Conservation (phyloP, 2,797 vertebrate genomes). For the Argya squamiceps region DNA sequence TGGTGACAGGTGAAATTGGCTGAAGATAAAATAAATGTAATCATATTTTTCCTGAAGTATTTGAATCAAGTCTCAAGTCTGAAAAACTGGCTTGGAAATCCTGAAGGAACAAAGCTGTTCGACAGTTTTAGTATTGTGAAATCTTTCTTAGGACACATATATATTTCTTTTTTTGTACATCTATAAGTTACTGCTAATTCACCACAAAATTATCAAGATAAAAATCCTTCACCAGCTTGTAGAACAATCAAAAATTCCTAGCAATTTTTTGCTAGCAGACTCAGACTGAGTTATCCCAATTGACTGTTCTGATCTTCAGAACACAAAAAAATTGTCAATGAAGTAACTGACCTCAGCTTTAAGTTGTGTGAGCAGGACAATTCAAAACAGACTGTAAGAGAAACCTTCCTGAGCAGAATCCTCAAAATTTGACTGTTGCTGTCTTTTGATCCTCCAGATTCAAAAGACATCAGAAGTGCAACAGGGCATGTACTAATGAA, state of each 20-base stretch:
- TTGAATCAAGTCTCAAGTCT: neutral
- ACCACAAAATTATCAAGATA: neutral
- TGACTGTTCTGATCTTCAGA: neutral
- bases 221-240: neutral
- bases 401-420: neutral
- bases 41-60: neutral
- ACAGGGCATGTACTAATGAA: neutral
- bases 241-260: neutral
- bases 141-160: neutral
- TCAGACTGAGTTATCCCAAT: neutral
- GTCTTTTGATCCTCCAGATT: neutral
- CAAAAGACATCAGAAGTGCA: too few species aligned
- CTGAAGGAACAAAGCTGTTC: neutral
- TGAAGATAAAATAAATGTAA: neutral
- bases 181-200: neutral
- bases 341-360: neutral
- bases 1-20: neutral
- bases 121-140: neutral
- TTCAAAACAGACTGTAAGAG: neutral
- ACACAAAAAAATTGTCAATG: accelerated
- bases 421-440: neutral
- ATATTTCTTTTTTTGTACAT: neutral
- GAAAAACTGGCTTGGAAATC: neutral
- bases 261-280: neutral
- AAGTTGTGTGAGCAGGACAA: neutral